These are phyloP conservation scores for Trachelus stipa DNA, from an alignment of 2,888 invertebrate species.

Conservation along the genomic window DNA sequence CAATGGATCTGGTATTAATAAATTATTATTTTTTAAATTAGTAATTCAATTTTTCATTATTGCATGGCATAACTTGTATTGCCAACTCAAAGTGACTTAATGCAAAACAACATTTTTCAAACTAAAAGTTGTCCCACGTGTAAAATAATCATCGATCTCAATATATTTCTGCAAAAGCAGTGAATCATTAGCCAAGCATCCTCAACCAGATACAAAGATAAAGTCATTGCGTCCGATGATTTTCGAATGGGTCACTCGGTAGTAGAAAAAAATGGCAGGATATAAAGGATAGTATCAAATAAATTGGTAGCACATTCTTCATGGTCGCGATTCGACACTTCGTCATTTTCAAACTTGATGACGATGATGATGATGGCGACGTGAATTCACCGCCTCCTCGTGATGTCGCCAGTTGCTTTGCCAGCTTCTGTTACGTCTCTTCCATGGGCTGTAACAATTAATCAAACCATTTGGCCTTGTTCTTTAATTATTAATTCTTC, in stretches of 20 bases:
- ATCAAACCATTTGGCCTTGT: neutral
- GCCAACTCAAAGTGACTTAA: neutral
- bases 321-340: neutral
- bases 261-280: neutral
- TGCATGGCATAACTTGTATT: neutral
- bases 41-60: neutral
- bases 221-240: neutral
- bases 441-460: constrained; percentile 48
- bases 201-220: neutral
- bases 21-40: neutral
- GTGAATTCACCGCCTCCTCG: constrained; percentile 45
- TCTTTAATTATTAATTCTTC: neutral
- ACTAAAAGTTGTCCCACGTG: neutral
- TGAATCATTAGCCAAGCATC: neutral
- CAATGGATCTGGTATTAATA: neutral
- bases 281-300: neutral
- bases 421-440: constrained; percentile 61
- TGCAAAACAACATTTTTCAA: neutral
- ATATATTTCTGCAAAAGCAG: neutral
- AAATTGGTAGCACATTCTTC: neutral
- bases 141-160: neutral
- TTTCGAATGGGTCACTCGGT: neutral
- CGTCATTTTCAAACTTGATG: neutral
- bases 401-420: constrained; percentile 57
- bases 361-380: constrained; percentile 53